phyloP scores from a whole-genome alignment of 2,888 invertebrate species.

The Nesidiocoris tenuis region DNA sequence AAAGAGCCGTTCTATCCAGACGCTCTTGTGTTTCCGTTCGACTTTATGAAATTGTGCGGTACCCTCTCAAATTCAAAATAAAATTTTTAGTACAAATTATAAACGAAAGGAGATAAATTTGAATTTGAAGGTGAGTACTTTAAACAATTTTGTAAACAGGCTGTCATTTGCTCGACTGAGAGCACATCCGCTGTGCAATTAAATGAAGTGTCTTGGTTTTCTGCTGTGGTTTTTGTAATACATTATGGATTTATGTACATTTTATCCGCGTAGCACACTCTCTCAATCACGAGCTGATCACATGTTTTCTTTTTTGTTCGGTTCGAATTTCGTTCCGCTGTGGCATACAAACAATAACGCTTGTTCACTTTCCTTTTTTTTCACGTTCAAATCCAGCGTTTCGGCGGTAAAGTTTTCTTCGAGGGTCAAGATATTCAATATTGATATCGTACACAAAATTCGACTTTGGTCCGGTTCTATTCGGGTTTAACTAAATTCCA shows the following conservation, averaged over 20 bases:
- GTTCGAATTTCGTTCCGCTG: background rate
- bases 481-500: background rate
- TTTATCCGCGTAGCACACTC: slow-evolving; percentile 14
- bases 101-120: slow-evolving; percentile 26
- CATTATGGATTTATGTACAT: slow-evolving; percentile 41
- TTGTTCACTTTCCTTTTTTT: background rate
- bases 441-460: too few relatives aligned
- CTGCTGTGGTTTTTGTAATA: slow-evolving; percentile 49
- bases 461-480: background rate
- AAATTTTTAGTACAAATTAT: slow-evolving; percentile 28
- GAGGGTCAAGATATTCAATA: background rate
- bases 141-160: slow-evolving; percentile 28
- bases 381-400: background rate
- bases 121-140: slow-evolving; percentile 22
- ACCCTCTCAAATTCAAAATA: slow-evolving; percentile 33
- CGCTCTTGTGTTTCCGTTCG: background rate
- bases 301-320: background rate
- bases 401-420: background rate
- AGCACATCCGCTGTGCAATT: slow-evolving; percentile 49
- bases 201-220: slow-evolving; percentile 50
- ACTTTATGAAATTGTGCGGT: background rate
- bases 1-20: too few relatives aligned
- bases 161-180: slow-evolving; percentile 42
- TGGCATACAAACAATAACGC: background rate
- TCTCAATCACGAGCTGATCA: background rate